These are phyloP conservation scores for Ryuthela nishihirai DNA, from an alignment of 2,888 invertebrate genomes.

Conservation along the genomic window DNA sequence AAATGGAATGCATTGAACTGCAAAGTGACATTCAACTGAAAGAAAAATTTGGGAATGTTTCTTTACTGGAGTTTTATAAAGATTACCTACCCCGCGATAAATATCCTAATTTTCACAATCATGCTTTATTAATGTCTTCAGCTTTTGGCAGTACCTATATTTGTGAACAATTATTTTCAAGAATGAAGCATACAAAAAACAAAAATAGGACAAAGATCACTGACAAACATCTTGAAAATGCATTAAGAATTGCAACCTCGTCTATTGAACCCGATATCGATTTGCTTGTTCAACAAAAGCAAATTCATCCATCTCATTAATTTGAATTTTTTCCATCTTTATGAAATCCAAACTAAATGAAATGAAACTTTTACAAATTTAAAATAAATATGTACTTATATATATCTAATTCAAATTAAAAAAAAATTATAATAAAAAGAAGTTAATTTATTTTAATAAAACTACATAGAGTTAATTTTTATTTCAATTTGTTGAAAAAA, in stretches of 20 bases:
- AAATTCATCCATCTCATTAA: constrained; percentile 4
- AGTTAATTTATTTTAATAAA: background rate
- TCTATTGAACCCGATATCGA: background rate
- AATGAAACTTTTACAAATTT: constrained; percentile 3
- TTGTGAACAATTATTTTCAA: constrained; percentile 12
- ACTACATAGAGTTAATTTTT: constrained; percentile 4
- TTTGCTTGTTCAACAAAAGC: constrained; percentile 3
- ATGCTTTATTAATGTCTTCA: constrained; percentile 4
- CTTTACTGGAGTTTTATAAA: no score
- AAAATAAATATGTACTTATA: background rate
- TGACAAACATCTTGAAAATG: constrained; percentile 6
- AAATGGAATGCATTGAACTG: constrained; percentile 5
- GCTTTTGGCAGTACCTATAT: constrained; percentile 2
- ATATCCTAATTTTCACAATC: no score
- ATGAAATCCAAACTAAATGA: constrained; percentile 5
- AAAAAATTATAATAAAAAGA: background rate
- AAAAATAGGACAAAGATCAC: constrained; percentile 5
- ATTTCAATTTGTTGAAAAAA: constrained; percentile 1
- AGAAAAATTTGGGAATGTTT: background rate
- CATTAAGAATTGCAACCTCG: background rate
- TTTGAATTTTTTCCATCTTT: constrained; percentile 1
- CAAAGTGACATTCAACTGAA: background rate
- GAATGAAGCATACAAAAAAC: constrained; percentile 4
- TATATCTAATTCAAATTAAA: background rate
- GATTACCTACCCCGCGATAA: no score